phyloP scores from a whole-genome alignment of 2,797 vertebrate genomes.

The Brachyalestes nurse region DNA sequence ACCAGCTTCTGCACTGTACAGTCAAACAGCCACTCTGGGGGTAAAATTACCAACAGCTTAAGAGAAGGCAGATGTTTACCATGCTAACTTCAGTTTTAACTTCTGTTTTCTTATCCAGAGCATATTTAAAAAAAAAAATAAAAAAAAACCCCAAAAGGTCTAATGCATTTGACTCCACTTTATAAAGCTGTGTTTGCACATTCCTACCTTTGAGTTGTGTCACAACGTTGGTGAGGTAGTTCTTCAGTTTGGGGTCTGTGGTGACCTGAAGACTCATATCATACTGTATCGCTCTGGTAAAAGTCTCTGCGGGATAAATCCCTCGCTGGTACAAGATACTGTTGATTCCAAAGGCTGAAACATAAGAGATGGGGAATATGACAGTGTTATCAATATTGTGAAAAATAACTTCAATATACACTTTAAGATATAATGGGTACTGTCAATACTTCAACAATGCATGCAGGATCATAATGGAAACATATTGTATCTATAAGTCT shows the following conservation, averaged over 20 bases:
- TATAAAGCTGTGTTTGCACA: not conserved
- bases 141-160: too few species aligned
- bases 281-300: slow-evolving; percentile 89
- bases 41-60: not conserved
- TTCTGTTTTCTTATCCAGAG: too few species aligned
- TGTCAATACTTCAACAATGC: not conserved
- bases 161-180: too few species aligned
- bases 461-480: not conserved
- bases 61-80: not conserved
- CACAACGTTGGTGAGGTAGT: slow-evolving; percentile 90
- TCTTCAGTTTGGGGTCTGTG: slow-evolving; percentile 87
- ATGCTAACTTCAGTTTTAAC: too few species aligned
- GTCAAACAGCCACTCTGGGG: slow-evolving; percentile 90
- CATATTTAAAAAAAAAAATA: too few species aligned
- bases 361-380: not conserved
- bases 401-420: not conserved
- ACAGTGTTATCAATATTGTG: not conserved
- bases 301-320: slow-evolving; percentile 94
- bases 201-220: slow-evolving; percentile 91
- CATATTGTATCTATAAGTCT: too few species aligned
- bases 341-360: slow-evolving; percentile 92
- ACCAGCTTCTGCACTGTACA: slow-evolving; percentile 95
- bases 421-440: not conserved
- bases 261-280: slow-evolving; percentile 92
- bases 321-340: slow-evolving; percentile 96